A percentile compares a stretch with the other conserved stretches of the same genome.
Evolutionary conservation across 2,888 invertebrate species (phyloP).

Genomic region (Carterocephalus palaemon): DNA sequence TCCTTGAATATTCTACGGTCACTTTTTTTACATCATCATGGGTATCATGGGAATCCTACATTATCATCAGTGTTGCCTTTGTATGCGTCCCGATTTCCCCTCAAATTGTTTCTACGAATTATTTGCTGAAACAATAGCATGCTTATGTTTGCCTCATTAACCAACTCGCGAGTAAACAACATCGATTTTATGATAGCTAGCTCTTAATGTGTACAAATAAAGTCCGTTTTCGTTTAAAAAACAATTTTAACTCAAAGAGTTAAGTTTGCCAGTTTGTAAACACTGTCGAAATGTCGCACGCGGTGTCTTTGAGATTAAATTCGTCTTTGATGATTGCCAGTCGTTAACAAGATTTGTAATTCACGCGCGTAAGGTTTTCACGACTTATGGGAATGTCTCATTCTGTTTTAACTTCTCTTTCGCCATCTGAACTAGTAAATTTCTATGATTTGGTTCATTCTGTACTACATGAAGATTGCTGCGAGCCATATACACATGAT

Average conservation of each 20-base stretch:
- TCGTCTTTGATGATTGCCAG: conserved; percentile 65
- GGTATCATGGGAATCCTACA: conserved; percentile 45
- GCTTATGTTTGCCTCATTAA: conserved; percentile 56
- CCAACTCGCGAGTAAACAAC: conserved; percentile 33
- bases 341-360: conserved; percentile 70
- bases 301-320: conserved; percentile 72
- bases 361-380: conserved; percentile 21
- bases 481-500: too few relatives aligned
- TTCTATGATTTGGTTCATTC: too few relatives aligned
- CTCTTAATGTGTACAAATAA: conserved; percentile 21
- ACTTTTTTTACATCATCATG: conserved; percentile 20
- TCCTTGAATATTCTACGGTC: too few relatives aligned
- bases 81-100: conserved; percentile 64
- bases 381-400: background rate
- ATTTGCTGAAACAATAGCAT: conserved; percentile 76
- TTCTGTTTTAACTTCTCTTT: too few relatives aligned
- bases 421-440: too few relatives aligned
- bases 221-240: background rate
- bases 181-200: background rate
- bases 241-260: conserved; percentile 19
- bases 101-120: conserved; percentile 64
- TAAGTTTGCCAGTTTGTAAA: conserved; percentile 48
- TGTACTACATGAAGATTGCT: too few relatives aligned
- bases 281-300: conserved; percentile 60
- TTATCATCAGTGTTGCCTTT: conserved; percentile 57